phyloP scores from a whole-genome alignment of 2,888 invertebrate genomes.

The Agrypnus murinus region DNA sequence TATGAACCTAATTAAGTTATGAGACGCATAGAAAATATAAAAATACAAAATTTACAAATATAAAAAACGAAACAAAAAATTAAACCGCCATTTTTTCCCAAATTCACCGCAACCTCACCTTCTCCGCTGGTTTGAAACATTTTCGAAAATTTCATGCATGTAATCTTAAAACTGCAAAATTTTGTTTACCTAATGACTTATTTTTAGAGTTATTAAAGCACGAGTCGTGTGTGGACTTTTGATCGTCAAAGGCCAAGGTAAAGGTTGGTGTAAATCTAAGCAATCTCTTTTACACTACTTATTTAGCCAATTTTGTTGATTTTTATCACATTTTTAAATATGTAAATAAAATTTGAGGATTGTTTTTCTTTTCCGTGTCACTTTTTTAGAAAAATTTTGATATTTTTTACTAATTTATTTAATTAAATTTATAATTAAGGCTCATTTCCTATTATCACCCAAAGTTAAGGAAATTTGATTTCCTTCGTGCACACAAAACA shows the following conservation, averaged over 20 bases:
- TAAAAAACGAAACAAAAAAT: conserved; percentile 1
- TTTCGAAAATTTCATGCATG: conserved; percentile 5
- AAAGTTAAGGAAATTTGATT: conserved; percentile 25
- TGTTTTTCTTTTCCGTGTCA: background rate
- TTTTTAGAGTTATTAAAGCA: conserved; percentile 32
- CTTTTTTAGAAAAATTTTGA: background rate
- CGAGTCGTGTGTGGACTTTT: conserved; percentile 35
- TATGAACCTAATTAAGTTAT: conserved; percentile 40
- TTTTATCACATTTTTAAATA: conserved; percentile 42
- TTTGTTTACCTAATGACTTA: conserved; percentile 35
- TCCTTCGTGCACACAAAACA: background rate
- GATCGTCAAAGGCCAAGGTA: conserved; percentile 36
- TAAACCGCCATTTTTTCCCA: too few species aligned
- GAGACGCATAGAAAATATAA: conserved; percentile 33
- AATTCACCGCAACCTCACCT: conserved; percentile 3
- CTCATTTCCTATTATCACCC: conserved; percentile 31
- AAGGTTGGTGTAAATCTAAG: conserved; percentile 23
- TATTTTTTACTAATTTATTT: background rate
- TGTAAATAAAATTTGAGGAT: background rate
- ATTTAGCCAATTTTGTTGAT: conserved; percentile 40
- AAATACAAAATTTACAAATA: conserved; percentile 40
- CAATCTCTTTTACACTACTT: conserved; percentile 25
- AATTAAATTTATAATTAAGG: conserved; percentile 21
- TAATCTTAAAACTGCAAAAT: conserved; percentile 6
- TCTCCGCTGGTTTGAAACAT: background rate